These are phyloP conservation scores for Acanthosepion esculentum DNA, from an alignment of 2,888 invertebrate species.

Conservation along the genomic window DNA sequence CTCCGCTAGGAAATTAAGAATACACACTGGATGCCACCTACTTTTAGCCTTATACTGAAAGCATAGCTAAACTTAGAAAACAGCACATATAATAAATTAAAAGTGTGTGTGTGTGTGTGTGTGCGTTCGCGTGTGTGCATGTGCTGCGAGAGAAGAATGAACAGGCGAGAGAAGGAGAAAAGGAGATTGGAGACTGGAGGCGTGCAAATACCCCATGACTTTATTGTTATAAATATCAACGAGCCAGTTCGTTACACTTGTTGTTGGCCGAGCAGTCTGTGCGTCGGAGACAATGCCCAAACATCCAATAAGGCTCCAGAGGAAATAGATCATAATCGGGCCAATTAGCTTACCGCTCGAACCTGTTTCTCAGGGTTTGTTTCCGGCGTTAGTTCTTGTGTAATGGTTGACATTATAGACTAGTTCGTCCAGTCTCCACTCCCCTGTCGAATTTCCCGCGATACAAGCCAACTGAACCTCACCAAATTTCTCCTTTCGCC, in stretches of 20 bases:
- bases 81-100: too few relatives aligned
- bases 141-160: too few relatives aligned
- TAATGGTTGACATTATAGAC: constrained; percentile 33
- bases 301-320: constrained; percentile 8
- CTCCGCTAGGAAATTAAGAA: too few relatives aligned
- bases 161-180: too few relatives aligned
- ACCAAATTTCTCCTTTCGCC: not conserved
- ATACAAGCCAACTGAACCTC: not conserved
- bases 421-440: not conserved
- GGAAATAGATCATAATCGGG: constrained; percentile 33
- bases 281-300: constrained; percentile 33
- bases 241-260: not conserved
- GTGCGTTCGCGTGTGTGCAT: too few relatives aligned
- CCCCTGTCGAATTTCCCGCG: constrained; percentile 9
- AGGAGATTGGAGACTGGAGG: not conserved
- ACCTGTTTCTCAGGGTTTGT: not conserved
- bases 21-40: too few relatives aligned
- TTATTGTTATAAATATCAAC: too few relatives aligned
- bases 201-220: not conserved
- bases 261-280: not conserved
- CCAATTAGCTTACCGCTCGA: constrained; percentile 3
- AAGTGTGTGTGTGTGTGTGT: too few relatives aligned
- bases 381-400: constrained; percentile 16
- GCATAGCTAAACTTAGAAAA: too few relatives aligned
- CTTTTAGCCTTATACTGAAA: too few relatives aligned